Percentiles rank a stretch among this genome's conserved stretches.
phyloP scores from a whole-genome alignment of 2,888 invertebrate species.

The Mythimna impura region DNA sequence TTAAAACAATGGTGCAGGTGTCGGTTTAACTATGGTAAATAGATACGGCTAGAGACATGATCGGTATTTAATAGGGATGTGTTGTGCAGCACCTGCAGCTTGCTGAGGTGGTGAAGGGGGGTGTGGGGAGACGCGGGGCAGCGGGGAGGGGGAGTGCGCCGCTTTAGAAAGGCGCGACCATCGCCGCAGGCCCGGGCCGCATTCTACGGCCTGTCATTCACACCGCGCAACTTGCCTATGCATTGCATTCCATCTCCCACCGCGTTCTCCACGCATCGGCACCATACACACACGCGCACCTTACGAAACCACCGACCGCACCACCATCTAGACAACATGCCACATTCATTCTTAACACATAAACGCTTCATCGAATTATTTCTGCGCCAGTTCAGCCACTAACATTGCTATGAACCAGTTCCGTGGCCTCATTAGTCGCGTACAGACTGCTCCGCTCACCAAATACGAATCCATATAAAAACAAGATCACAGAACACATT shows the following conservation, averaged over 20 bases:
- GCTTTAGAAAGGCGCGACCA: slow-evolving; percentile 91
- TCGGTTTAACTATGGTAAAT: slow-evolving; percentile 86
- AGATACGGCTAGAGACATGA: slow-evolving; percentile 88
- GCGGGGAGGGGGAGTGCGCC: slow-evolving; percentile 83
- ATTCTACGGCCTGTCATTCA: slow-evolving; percentile 91
- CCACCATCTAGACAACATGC: slow-evolving; percentile 78
- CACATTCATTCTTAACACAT: slow-evolving; percentile 80
- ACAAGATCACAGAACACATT: slow-evolving; percentile 82
- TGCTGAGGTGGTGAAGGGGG: slow-evolving; percentile 80
- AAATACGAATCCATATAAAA: slow-evolving; percentile 77
- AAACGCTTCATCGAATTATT: slow-evolving; percentile 86
- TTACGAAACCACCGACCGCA: slow-evolving; percentile 81
- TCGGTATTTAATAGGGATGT: slow-evolving; percentile 90
- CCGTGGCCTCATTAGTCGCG: slow-evolving; percentile 83
- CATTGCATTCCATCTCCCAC: slow-evolving; percentile 89
- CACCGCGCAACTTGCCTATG: slow-evolving; percentile 90
- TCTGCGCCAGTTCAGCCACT: slow-evolving; percentile 83
- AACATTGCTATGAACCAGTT: slow-evolving; percentile 87
- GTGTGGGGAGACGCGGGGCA: slow-evolving; percentile 75
- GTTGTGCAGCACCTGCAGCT: slow-evolving; percentile 89
- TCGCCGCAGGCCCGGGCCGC: slow-evolving; percentile 90
- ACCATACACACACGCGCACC: slow-evolving; percentile 79
- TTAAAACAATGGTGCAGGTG: slow-evolving; percentile 88
- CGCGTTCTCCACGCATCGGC: slow-evolving; percentile 82
- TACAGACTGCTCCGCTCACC: slow-evolving; percentile 77